These are phyloP conservation scores for Salpingus planirostris DNA, from an alignment of 2,888 invertebrate species.

Conservation along the genomic window DNA sequence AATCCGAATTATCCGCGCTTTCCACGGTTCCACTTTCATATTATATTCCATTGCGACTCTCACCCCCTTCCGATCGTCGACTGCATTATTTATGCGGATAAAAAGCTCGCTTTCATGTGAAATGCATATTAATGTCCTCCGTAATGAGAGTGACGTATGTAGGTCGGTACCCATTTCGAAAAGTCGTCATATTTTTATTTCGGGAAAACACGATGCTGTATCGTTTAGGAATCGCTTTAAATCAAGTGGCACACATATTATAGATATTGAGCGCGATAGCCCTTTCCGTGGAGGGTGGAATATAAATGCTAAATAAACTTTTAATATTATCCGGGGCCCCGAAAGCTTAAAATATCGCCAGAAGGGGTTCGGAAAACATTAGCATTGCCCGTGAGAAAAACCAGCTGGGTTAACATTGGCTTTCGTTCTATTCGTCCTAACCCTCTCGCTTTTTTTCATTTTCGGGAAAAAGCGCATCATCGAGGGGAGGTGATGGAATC, in stretches of 20 bases:
- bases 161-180: no score
- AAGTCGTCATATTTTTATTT: no score
- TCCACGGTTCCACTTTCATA: no score
- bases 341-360: constrained; percentile 17
- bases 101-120: no score
- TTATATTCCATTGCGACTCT: no score
- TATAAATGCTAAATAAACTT: constrained; percentile 17
- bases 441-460: constrained; percentile 6
- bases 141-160: no score
- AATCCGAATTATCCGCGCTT: no score
- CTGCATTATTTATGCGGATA: no score
- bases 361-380: constrained; percentile 21
- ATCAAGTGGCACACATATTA: constrained; percentile 15
- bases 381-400: constrained; percentile 24
- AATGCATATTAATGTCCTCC: no score
- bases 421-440: constrained; percentile 17
- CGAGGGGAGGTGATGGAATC: neutral
- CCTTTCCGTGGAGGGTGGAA: constrained; percentile 8
- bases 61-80: no score
- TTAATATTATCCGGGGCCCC: constrained; percentile 15
- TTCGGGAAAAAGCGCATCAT: neutral
- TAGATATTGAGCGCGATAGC: no score
- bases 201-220: no score
- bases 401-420: constrained; percentile 27
- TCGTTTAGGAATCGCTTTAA: constrained; percentile 7